phyloP scores from a whole-genome alignment of 2,888 invertebrate genomes.

The Mycalesis mineus region DNA sequence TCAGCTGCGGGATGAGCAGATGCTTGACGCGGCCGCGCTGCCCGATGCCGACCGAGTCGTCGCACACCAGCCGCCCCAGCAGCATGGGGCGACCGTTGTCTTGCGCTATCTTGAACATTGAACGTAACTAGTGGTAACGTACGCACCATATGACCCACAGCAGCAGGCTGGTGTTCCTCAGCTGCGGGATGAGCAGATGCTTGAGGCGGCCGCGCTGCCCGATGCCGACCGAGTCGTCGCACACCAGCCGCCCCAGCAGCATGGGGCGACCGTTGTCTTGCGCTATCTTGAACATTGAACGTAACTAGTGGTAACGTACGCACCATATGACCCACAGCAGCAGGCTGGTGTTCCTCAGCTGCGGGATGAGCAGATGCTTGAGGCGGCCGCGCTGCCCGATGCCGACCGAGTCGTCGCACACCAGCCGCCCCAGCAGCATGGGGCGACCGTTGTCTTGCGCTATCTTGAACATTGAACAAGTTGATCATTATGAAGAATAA shows the following conservation, averaged over 20 bases:
- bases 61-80: no score
- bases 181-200: conserved; percentile 87
- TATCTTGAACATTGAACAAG: conserved; percentile 65
- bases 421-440: conserved; percentile 90
- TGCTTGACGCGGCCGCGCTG: no score
- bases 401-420: conserved; percentile 85
- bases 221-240: conserved; percentile 83
- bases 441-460: conserved; percentile 93
- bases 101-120: no score
- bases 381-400: conserved; percentile 82
- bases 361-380: conserved; percentile 86
- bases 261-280: conserved; percentile 93
- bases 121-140: no score
- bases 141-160: conserved; percentile 95
- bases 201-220: conserved; percentile 82
- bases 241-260: conserved; percentile 89
- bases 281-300: conserved; percentile 79
- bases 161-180: conserved; percentile 89
- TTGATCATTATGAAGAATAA: no score
- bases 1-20: no score
- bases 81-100: no score
- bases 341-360: conserved; percentile 89
- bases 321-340: conserved; percentile 96
- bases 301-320: conserved; percentile 25
- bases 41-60: no score